Base-by-base conservation (phyloP, 92 coral and sea anemone genomes). In the Phymanthus crucifer region DNA sequence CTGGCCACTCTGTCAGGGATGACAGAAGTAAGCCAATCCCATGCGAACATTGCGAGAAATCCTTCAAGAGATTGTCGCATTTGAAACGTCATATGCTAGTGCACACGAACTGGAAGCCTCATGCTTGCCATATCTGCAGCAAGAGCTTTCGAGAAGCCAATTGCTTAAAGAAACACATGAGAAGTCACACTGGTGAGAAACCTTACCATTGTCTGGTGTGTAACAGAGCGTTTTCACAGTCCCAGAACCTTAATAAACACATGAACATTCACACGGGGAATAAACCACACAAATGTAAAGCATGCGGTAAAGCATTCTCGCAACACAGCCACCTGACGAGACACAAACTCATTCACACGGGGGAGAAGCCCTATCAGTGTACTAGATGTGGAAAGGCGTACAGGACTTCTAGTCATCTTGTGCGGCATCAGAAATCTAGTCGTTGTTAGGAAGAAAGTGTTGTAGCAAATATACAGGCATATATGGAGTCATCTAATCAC, bases 201-300 rank as follows among this genome's bases (percentile, higher is more conserved):
- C 83, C 83, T 4, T 79, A 67, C 67, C 67, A 26, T 40, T 79
- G 83, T 45, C 43, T 75, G 66, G 31, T 45, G 46, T 79, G 83
- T 69, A 75, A 52, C 82, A 67, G 26, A n/a, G 75, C 75, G 16
- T 79, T 79, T 31, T 43, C 83, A 0, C 83, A 79, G 75, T 67
- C 75, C 10, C 83, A 79, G 75, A 79, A 79, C 34, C 76, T 79
- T 43, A 52, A 48, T 23, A 79, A 79, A 7, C 90, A 87, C 57
- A 77, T 82, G 87, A 82, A 87, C 37, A 87, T 82, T 23, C 92
- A 88, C 24, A 80, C 87, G 14, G 92, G 84, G 12, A 50, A 66
- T 31, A 70, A 78, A 33, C 92, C 89, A 0, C 77, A 84, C 77
- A 76, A 84, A 32, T 88, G 92, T 71, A 66, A 50, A 21, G 89